Conservation (phyloP, 1,140 invertebrate species). For the Neelides sp. region DNA sequence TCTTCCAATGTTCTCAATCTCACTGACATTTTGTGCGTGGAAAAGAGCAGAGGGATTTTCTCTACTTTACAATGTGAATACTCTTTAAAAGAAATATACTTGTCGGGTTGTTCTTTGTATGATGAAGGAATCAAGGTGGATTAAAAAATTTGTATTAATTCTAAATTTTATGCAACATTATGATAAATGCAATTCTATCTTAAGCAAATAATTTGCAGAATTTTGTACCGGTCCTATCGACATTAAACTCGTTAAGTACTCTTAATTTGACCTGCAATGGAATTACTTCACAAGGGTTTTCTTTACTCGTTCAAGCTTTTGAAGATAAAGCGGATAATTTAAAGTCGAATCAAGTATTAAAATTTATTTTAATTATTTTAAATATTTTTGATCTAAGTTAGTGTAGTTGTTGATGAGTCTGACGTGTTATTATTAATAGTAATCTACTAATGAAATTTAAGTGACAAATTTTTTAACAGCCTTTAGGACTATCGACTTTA, state of each 20-base stretch:
- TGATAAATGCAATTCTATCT: not conserved
- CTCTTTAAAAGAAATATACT: conserved; percentile 11
- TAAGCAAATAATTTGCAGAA: no score
- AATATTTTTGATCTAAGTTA: no score
- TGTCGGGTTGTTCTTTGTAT: conserved; percentile 20
- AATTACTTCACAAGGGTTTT: conserved; percentile 13
- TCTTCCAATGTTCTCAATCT: conserved; percentile 15
- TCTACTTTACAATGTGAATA: conserved; percentile 12
- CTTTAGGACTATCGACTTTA: conserved; percentile 5
- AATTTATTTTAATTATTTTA: no score
- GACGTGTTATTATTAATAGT: no score
- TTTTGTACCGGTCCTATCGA: no score
- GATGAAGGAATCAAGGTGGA: conserved; percentile 23
- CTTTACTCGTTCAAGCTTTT: conserved; percentile 13
- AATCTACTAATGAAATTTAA: no score
- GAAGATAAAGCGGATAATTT: not conserved
- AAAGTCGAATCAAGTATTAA: no score
- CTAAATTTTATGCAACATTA: not conserved
- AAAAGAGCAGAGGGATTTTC: conserved; percentile 1
- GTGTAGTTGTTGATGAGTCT: no score
- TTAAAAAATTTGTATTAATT: conserved; percentile 1
- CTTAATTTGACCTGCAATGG: conserved; percentile 26
- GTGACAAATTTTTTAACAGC: conserved; percentile 16
- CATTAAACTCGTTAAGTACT: conserved; percentile 1
- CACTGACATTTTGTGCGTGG: conserved; percentile 9